These are phyloP conservation scores for Neoaliturus tenellus DNA, from an alignment of 2,888 invertebrate species.

Conservation along the genomic window DNA sequence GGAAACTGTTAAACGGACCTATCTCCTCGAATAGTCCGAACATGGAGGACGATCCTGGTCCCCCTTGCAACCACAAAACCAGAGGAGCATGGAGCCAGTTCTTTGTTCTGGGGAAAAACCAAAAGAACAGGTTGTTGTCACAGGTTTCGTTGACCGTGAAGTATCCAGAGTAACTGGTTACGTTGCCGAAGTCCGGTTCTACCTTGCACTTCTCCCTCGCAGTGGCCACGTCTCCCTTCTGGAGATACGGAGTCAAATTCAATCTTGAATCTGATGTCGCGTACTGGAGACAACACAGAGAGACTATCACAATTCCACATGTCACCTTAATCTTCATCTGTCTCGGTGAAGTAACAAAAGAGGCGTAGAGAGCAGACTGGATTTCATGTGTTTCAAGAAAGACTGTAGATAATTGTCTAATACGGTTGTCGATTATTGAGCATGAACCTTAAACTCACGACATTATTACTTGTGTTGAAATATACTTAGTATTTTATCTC, in stretches of 20 bases:
- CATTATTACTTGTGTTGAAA: too few relatives aligned
- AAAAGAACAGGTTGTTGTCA: conserved; percentile 74
- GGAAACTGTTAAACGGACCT: conserved; percentile 78
- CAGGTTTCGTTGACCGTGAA: conserved; percentile 77
- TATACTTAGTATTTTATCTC: too few relatives aligned
- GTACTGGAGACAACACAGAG: too few relatives aligned
- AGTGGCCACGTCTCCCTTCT: conserved; percentile 72
- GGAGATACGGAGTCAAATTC: conserved; percentile 83
- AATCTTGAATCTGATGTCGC: too few relatives aligned
- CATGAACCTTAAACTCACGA: too few relatives aligned
- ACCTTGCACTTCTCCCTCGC: conserved; percentile 69
- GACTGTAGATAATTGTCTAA: too few relatives aligned
- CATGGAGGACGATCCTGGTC: conserved; percentile 88
- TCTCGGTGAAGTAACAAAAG: too few relatives aligned
- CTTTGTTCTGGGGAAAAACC: conserved; percentile 74
- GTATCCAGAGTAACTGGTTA: conserved; percentile 78
- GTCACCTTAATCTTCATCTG: too few relatives aligned
- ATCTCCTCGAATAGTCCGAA: conserved; percentile 91
- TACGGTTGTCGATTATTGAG: too few relatives aligned
- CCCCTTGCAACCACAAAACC: conserved; percentile 90
- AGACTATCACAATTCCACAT: too few relatives aligned
- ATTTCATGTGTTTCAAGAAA: too few relatives aligned
- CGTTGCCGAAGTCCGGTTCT: conserved; percentile 68
- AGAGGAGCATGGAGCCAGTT: conserved; percentile 76
- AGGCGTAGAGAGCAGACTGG: too few relatives aligned